Evolutionary conservation across 2,888 invertebrate species (phyloP), one percentile per base, ranked within the genome.

Genomic region (Deilephila porcellus): DNA sequence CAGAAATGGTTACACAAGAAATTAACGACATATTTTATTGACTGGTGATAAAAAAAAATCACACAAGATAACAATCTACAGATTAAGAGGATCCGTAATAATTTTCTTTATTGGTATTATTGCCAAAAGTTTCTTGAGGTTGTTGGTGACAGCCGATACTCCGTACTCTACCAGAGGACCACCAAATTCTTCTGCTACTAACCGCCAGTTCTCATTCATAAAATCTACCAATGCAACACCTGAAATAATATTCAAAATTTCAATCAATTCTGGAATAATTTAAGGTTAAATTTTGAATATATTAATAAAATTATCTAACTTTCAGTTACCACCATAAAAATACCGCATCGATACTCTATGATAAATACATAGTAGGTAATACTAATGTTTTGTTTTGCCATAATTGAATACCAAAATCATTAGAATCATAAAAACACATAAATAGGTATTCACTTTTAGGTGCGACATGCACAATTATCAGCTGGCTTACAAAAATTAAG

Each of bases 181-280:
- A 4, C 91, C 91, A 59, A 91, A 91, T 76, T 91, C 90, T 20
- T 91, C 87, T 7, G 90, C 90, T 0, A 92, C 84, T 80, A 88
- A 75, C 11, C 76, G 83, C 91, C 91, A 92, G 77, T 91, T 90
- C 64, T 78, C 77, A 74, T 92, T 91, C 86, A 91, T 88, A 74
- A 91, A 92, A 3, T 86, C 81, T 19, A 92, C 73, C 14, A 91
- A 81, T 32, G 83, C 76, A 74, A 85, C 80, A 80, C 90, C 91
- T 92, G 86, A 19, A 82, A 84, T 73, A 70, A 67, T 73, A 72
- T 64, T 53, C 20, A 67, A 60, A 71, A 17, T 52, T 20, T 11
- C 19, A 29, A 32, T 34, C 60, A 45, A 45, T 11, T 14, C 11
- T 32, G 32, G 32, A 32, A 32, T 45, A 45, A 14, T 0, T 14